A percentile compares a stretch with the other conserved stretches of the same genome.
phyloP scores from a whole-genome alignment of 2,797 vertebrate species.

The Zonotrichia albicollis region DNA sequence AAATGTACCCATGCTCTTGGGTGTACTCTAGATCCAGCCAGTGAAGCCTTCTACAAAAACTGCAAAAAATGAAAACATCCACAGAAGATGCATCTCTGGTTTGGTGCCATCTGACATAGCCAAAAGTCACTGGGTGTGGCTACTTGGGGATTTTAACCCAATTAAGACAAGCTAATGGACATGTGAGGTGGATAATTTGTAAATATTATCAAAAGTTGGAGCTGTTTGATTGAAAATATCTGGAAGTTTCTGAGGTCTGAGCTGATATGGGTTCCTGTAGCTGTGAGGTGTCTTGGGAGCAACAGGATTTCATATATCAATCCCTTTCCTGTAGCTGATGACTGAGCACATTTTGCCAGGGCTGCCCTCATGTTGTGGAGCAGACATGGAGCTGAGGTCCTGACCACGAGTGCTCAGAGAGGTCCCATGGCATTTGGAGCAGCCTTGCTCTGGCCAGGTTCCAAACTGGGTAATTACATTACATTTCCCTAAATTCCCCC shows the following conservation, averaged over 20 bases:
- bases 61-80: background rate
- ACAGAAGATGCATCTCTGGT: background rate
- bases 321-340: slow-evolving; percentile 26
- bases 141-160: slow-evolving; percentile 32
- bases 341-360: slow-evolving; percentile 4
- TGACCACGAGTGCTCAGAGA: background rate
- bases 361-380: background rate
- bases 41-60: background rate
- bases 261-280: background rate
- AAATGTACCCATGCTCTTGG: background rate
- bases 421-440: background rate
- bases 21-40: background rate
- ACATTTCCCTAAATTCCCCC: slow-evolving; percentile 5
- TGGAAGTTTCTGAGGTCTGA: background rate
- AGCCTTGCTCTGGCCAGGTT: background rate
- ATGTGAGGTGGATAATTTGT: slow-evolving; percentile 35
- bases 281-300: background rate
- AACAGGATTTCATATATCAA: background rate
- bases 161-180: slow-evolving; percentile 36
- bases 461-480: slow-evolving; percentile 7
- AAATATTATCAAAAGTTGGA: slow-evolving; percentile 38
- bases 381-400: background rate
- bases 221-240: slow-evolving; percentile 29
- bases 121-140: background rate
- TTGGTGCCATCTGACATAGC: background rate